phyloP scores from a whole-genome alignment of 2,888 invertebrate species.

The Tortrix viridana region DNA sequence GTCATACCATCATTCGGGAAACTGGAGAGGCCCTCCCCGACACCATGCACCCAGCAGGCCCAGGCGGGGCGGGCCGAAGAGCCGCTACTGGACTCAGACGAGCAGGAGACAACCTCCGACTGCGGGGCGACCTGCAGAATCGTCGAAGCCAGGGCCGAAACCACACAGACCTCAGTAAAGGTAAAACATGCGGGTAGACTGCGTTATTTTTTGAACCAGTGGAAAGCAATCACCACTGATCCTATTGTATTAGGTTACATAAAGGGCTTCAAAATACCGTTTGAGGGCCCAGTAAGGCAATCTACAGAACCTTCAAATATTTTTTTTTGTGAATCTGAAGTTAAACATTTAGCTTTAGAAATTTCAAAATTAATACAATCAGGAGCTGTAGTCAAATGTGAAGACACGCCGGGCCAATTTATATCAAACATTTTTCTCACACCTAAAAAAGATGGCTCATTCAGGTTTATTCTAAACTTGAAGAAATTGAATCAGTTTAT shows the following conservation, averaged over 20 bases:
- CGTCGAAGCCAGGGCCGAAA: too few species aligned
- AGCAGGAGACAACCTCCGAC: too few species aligned
- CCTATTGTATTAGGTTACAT: conserved; percentile 8
- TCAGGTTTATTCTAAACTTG: conserved; percentile 37
- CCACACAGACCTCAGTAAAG: not conserved
- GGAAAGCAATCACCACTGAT: conserved; percentile 14
- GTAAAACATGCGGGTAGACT: conserved; percentile 23
- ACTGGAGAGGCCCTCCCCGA: conserved; percentile 39
- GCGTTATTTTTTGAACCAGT: conserved; percentile 13
- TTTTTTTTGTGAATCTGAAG: too few species aligned
- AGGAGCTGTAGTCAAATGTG: not conserved
- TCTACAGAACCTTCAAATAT: too few species aligned
- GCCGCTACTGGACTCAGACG: too few species aligned
- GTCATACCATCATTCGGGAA: conserved; percentile 30
- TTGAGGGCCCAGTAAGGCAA: too few species aligned
- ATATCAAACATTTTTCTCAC: conserved; percentile 29
- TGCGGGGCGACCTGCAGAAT: too few species aligned
- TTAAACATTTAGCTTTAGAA: too few species aligned
- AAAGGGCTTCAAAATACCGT: conserved; percentile 1
- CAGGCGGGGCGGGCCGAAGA: too few species aligned
- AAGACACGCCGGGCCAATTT: conserved; percentile 14
- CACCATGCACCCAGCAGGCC: conserved; percentile 16
- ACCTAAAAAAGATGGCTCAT: conserved; percentile 29
- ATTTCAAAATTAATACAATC: too few species aligned
- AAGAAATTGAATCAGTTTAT: conserved; percentile 38